phyloP scores from a whole-genome alignment of 2,797 vertebrate species.

The Amblyopsis hoosieri region DNA sequence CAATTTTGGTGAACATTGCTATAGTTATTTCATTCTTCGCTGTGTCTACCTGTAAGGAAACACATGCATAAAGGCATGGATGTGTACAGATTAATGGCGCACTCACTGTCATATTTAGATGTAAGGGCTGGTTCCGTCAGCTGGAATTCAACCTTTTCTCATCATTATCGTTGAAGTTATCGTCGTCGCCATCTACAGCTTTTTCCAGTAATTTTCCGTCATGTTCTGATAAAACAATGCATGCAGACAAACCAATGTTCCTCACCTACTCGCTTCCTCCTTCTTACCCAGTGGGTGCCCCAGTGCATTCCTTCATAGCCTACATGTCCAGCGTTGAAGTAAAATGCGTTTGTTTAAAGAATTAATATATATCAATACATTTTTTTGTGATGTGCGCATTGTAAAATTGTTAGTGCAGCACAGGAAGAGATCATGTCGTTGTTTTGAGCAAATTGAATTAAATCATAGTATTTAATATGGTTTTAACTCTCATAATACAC shows the following conservation, averaged over 20 bases:
- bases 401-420: slow-evolving; percentile 24
- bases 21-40: slow-evolving; percentile 5
- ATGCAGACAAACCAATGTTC: slow-evolving; percentile 6
- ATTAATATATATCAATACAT: neutral
- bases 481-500: slow-evolving; percentile 57
- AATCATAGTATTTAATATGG: slow-evolving; percentile 15
- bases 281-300: neutral
- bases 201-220: slow-evolving; percentile 11
- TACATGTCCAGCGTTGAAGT: slow-evolving; percentile 5
- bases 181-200: neutral
- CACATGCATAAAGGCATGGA: neutral
- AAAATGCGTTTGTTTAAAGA: neutral
- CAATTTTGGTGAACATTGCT: too few relatives aligned
- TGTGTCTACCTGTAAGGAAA: slow-evolving; percentile 15
- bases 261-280: slow-evolving; percentile 29
- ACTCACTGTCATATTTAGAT: too few relatives aligned
- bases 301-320: neutral
- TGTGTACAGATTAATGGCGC: too few relatives aligned
- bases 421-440: slow-evolving; percentile 31
- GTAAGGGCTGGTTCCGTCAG: slow-evolving; percentile 1
- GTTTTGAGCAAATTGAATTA: slow-evolving; percentile 30
- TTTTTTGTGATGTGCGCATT: slow-evolving; percentile 10
- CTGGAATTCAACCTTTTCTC: slow-evolving; percentile 7
- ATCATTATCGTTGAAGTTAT: neutral
- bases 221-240: neutral